Percentiles rank a stretch among this genome's conserved stretches.
phyloP scores from a whole-genome alignment of 1,140 invertebrate genomes.

The Orussus abietinus region DNA sequence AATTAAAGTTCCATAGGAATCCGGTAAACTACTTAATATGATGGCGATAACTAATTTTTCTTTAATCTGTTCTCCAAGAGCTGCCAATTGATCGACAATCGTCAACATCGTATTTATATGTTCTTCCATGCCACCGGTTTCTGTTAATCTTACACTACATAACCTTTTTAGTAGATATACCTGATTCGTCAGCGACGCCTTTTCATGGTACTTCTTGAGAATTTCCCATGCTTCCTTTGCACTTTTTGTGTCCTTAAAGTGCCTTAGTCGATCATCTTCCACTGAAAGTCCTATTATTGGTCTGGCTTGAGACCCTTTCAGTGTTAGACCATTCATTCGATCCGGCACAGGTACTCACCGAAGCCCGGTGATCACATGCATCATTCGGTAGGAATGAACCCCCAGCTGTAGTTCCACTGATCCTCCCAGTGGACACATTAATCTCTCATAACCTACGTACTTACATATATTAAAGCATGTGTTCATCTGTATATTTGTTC shows the following conservation, averaged over 20 bases:
- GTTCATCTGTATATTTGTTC: no score
- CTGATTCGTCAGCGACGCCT: conserved; percentile 4
- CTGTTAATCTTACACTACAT: conserved; percentile 2
- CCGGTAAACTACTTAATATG: conserved; percentile 19
- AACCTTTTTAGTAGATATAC: conserved; percentile 10
- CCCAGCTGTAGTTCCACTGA: no score
- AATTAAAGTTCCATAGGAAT: conserved; percentile 16
- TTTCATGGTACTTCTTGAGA: conserved; percentile 10
- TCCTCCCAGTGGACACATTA: no score
- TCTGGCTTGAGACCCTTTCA: conserved; percentile 14
- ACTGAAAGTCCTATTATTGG: conserved; percentile 17
- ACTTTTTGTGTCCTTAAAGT: conserved; percentile 5
- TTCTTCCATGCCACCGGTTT: conserved; percentile 10
- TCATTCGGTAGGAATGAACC: no score
- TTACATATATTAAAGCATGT: no score
- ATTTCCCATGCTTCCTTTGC: conserved; percentile 6
- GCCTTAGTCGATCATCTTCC: conserved; percentile 16
- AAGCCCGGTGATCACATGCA: no score
- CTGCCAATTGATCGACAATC: conserved; percentile 11
- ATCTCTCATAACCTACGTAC: no score
- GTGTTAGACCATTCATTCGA: no score
- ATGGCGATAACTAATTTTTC: conserved; percentile 18
- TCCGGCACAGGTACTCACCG: no score
- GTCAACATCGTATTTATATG: conserved; percentile 15
- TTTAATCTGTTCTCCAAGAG: conserved; percentile 16